Evolutionary conservation across 2,113 vertebrate genomes (phyloP).

Genomic region (Thalassoma bifasciatum): DNA sequence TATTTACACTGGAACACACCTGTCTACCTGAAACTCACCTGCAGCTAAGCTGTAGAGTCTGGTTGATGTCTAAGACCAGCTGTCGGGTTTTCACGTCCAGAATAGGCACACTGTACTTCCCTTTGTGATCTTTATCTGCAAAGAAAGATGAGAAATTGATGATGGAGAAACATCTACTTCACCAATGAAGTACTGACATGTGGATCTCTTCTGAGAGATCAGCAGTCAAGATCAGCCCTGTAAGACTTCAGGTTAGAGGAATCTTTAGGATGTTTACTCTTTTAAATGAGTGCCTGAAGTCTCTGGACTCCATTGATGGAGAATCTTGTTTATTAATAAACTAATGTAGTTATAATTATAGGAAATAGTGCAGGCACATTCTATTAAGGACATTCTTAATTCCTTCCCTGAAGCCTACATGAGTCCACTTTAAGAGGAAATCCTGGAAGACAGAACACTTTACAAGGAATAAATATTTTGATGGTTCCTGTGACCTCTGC

Average conservation of each 20-base stretch:
- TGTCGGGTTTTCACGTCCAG: slow-evolving; percentile 86
- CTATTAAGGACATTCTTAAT: neutral
- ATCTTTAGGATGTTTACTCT: slow-evolving; percentile 9
- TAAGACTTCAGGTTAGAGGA: neutral
- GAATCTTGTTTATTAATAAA: slow-evolving; percentile 1
- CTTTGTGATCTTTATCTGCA: slow-evolving; percentile 78
- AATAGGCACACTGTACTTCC: slow-evolving; percentile 86
- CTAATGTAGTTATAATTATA: neutral
- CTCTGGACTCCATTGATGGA: neutral
- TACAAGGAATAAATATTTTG: slow-evolving; percentile 23
- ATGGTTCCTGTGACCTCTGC: slow-evolving; percentile 16
- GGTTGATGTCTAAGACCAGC: slow-evolving; percentile 86
- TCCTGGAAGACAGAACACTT: slow-evolving; percentile 56
- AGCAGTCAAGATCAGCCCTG: slow-evolving; percentile 5
- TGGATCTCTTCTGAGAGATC: neutral
- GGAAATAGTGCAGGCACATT: neutral
- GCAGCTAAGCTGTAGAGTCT: slow-evolving; percentile 90
- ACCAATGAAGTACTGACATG: neutral
- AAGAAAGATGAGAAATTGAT: slow-evolving; percentile 4
- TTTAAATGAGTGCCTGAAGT: neutral
- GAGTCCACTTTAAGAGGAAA: slow-evolving; percentile 43
- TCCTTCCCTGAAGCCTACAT: neutral
- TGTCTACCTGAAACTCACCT: slow-evolving; percentile 84
- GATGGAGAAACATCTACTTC: neutral
- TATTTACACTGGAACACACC: neutral